A percentile compares a stretch with the other conserved stretches of the same genome.
These are phyloP conservation scores for Agraylea sexmaculata DNA, from an alignment of 1,140 invertebrate genomes.

Conservation along the genomic window DNA sequence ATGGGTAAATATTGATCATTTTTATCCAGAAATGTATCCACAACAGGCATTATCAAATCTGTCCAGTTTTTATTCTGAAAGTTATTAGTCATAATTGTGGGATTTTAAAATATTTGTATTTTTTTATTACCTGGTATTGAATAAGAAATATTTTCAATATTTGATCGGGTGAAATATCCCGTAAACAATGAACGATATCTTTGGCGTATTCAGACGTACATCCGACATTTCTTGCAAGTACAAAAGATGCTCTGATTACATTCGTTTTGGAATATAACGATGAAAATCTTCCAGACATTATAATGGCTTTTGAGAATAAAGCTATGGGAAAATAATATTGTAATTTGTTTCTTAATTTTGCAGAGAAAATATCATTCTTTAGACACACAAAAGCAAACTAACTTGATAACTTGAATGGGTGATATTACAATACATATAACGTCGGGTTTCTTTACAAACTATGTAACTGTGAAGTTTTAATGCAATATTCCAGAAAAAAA, in stretches of 20 bases:
- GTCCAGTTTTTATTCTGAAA: constrained; percentile 42
- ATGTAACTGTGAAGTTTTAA: constrained; percentile 3
- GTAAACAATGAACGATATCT: constrained; percentile 48
- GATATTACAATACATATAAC: no score
- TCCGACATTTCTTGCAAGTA: constrained; percentile 42
- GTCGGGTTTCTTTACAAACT: no score
- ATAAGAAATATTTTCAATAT: constrained; percentile 46
- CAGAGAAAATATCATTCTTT: no score
- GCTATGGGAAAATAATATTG: constrained; percentile 27
- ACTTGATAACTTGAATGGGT: no score
- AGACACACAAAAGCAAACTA: no score
- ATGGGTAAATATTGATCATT: constrained; percentile 42
- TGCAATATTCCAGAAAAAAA: constrained; percentile 1
- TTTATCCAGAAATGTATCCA: constrained; percentile 43
- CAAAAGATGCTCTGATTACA: constrained; percentile 44
- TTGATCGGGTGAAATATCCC: constrained; percentile 40
- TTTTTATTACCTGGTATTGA: constrained; percentile 39
- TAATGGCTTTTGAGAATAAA: constrained; percentile 53
- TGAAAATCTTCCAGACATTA: constrained; percentile 60
- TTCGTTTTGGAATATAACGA: constrained; percentile 44
- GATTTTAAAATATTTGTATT: constrained; percentile 2
- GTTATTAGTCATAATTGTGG: constrained; percentile 9
- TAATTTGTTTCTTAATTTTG: no score
- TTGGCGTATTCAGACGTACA: constrained; percentile 30
- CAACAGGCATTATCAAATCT: constrained; percentile 41